phyloP scores from a whole-genome alignment of 2,888 invertebrate species.

The Coelinius sp. region DNA sequence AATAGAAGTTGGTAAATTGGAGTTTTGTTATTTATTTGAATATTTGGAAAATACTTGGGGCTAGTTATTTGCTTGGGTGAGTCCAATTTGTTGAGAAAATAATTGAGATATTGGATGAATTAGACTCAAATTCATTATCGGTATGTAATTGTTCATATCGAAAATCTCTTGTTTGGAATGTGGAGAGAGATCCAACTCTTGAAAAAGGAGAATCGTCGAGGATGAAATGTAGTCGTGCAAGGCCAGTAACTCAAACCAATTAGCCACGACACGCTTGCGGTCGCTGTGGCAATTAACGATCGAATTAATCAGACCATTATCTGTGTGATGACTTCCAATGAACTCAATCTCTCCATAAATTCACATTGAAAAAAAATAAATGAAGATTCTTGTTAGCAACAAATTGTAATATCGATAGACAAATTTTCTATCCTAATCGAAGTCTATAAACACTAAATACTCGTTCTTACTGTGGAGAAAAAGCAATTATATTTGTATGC shows the following conservation, averaged over 20 bases:
- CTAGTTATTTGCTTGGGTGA: not conserved
- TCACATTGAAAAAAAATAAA: not conserved
- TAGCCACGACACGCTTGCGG: constrained; percentile 60
- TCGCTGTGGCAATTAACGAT: constrained; percentile 62
- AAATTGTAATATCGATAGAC: no score
- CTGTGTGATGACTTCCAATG: constrained; percentile 55
- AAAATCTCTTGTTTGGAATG: no score
- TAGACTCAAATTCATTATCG: no score
- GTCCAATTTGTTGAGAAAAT: not conserved
- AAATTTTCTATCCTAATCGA: not conserved
- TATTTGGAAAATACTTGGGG: not conserved
- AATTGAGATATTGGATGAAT: not conserved
- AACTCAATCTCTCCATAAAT: no score
- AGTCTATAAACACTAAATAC: constrained; percentile 3
- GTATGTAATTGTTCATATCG: no score
- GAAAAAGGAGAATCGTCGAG: not conserved
- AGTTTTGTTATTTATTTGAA: constrained; percentile 11
- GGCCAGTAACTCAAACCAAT: constrained; percentile 61
- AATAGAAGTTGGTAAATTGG: constrained; percentile 31
- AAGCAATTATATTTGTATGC: constrained; percentile 2
- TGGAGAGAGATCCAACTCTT: no score
- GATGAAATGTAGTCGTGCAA: not conserved
- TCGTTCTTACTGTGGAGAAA: not conserved
- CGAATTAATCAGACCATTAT: constrained; percentile 67
- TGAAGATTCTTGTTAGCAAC: no score